phyloP scores from a whole-genome alignment of 1,140 invertebrate species.

The Scaptodrosophila lebanonensis region DNA sequence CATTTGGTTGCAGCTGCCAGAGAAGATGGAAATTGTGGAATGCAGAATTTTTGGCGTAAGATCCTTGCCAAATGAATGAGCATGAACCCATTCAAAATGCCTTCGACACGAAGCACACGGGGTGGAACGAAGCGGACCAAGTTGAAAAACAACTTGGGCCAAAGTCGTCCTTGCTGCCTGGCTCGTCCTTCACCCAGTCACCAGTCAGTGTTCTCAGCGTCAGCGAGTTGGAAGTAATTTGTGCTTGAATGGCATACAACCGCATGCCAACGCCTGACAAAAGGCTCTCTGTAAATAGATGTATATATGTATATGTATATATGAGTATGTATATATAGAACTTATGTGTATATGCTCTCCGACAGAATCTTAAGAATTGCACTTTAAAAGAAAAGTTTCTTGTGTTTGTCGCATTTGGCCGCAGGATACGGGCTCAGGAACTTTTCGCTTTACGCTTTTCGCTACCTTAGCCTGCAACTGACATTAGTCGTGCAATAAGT shows the following conservation, averaged over 20 bases:
- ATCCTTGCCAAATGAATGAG: conserved; percentile 32
- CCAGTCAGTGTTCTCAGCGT: conserved; percentile 7
- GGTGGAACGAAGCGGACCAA: background rate
- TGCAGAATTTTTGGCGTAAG: no score
- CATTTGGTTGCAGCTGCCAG: no score
- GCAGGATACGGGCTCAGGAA: no score
- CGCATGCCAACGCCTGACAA: conserved; percentile 28
- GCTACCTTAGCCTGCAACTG: conserved; percentile 54
- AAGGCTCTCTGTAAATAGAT: no score
- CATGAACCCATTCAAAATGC: conserved; percentile 11
- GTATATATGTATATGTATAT: no score
- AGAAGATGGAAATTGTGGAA: no score
- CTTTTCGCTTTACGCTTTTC: conserved; percentile 65
- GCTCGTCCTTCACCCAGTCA: conserved; percentile 36
- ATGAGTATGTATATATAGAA: no score
- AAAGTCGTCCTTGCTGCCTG: background rate
- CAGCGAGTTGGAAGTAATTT: conserved; percentile 58
- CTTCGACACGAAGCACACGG: no score
- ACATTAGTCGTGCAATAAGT: conserved; percentile 74
- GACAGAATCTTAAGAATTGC: conserved; percentile 56
- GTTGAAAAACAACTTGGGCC: conserved; percentile 15
- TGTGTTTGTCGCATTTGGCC: no score
- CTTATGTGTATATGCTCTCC: no score
- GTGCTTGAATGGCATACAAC: conserved; percentile 44
- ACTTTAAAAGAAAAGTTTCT: conserved; percentile 59